Conservation (phyloP, 2,888 invertebrate genomes). For the Troilus luridus region DNA sequence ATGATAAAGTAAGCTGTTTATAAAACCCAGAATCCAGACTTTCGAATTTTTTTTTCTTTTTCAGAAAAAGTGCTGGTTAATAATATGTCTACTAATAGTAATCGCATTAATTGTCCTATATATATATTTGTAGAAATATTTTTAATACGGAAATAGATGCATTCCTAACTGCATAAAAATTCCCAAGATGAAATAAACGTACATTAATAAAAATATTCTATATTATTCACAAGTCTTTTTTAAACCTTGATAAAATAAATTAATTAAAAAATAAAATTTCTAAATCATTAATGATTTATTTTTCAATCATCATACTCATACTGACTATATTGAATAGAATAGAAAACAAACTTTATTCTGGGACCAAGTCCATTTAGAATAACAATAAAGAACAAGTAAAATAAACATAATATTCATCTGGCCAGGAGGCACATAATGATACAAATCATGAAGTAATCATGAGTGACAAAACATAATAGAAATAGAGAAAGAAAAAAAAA, state of each 20-base stretch:
- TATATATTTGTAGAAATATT: constrained; percentile 23
- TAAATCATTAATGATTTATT: neutral
- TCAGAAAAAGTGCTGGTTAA: constrained; percentile 63
- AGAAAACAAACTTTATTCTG: no score
- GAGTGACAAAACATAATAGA: no score
- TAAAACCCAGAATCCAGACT: neutral
- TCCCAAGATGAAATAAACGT: constrained; percentile 12
- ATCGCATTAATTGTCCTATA: constrained; percentile 57
- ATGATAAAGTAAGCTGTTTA: no score
- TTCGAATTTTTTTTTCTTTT: constrained; percentile 57
- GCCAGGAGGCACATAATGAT: no score
- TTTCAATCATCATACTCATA: neutral
- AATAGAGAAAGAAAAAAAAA: no score
- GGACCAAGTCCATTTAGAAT: no score
- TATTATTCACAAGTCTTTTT: neutral
- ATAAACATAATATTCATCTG: no score
- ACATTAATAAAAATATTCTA: constrained; percentile 15
- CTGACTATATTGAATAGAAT: no score
- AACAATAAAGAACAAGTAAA: no score
- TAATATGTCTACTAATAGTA: constrained; percentile 59
- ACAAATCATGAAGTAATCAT: no score
- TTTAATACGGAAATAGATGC: neutral
- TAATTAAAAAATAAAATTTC: neutral
- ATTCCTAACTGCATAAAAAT: neutral
- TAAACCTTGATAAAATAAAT: neutral